phyloP scores from a whole-genome alignment of 64 coral and sea anemone genomes.

The Porites lutea region DNA sequence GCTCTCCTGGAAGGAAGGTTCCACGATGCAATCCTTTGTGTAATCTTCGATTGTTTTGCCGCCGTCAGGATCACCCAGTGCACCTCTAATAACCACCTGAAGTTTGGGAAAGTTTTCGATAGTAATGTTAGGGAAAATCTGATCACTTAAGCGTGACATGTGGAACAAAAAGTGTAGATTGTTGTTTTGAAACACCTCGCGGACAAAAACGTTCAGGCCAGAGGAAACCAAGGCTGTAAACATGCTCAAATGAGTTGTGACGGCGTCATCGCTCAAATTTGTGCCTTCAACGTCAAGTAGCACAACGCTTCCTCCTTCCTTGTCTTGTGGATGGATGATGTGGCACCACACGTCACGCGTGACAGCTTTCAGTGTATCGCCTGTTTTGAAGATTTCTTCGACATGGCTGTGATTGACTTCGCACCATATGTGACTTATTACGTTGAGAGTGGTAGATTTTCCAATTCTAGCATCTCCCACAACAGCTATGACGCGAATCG shows the following conservation, averaged over 20 bases:
- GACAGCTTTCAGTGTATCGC: conserved; percentile 27
- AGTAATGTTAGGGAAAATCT: conserved; percentile 37
- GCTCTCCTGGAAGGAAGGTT: conserved; percentile 15
- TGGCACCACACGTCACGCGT: conserved; percentile 65
- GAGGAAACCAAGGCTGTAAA: conserved; percentile 80
- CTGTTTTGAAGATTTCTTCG: conserved; percentile 64
- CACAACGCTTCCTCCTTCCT: background rate
- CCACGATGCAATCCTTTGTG: conserved; percentile 33
- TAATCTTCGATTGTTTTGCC: conserved; percentile 46
- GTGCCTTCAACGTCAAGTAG: conserved; percentile 81
- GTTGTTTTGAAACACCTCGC: conserved; percentile 50
- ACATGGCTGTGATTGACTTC: background rate
- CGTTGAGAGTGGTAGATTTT: conserved; percentile 75
- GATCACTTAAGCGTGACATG: conserved; percentile 71
- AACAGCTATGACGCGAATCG: conserved; percentile 59
- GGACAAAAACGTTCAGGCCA: conserved; percentile 60
- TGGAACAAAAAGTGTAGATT: conserved; percentile 68
- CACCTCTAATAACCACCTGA: conserved; percentile 42
- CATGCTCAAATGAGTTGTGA: conserved; percentile 79
- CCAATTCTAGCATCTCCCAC: conserved; percentile 79
- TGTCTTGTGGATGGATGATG: conserved; percentile 1
- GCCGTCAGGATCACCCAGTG: conserved; percentile 19
- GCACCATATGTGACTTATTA: conserved; percentile 42
- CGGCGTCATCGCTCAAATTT: conserved; percentile 53
- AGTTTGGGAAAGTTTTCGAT: conserved; percentile 55